phyloP scores from a whole-genome alignment of 2,113 vertebrate species.

The Marcusenius ussheri region DNA sequence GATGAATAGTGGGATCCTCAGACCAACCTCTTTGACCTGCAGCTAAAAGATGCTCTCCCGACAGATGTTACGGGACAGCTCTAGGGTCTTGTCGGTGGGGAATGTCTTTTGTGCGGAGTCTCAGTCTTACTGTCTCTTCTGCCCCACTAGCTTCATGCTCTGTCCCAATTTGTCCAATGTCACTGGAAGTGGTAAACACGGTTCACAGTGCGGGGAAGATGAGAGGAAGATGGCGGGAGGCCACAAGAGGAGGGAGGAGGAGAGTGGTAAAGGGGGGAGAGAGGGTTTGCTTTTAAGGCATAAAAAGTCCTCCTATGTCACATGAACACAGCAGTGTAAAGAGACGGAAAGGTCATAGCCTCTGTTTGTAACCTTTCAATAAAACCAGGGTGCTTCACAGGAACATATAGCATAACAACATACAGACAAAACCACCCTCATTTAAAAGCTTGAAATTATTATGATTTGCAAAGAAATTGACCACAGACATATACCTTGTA shows the following conservation, averaged over 20 bases:
- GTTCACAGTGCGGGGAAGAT: neutral
- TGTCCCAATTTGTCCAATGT: constrained; percentile 41
- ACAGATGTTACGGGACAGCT: constrained; percentile 53
- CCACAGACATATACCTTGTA: neutral
- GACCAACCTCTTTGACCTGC: neutral
- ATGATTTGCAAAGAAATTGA: neutral
- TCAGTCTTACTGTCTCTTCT: constrained; percentile 38
- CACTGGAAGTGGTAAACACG: constrained; percentile 33
- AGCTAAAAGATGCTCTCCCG: constrained; percentile 30
- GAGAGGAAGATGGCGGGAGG: constrained; percentile 42
- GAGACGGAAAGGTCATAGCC: neutral
- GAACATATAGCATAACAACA: neutral
- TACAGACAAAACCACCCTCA: constrained; percentile 7
- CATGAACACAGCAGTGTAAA: neutral
- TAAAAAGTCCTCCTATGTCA: neutral
- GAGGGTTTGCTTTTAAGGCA: neutral
- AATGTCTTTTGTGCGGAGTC: neutral
- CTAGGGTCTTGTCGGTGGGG: constrained; percentile 34
- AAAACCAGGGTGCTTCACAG: neutral
- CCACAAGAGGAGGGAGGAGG: neutral
- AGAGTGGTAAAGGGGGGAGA: neutral
- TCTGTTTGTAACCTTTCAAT: neutral
- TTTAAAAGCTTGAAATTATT: neutral
- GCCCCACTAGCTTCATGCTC: constrained; percentile 36
- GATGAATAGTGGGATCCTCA: neutral